A percentile compares a stretch with the other conserved stretches of the same genome.
These are phyloP conservation scores for Apostichopus californicus DNA, from an alignment of 35 echinoderm and acorn worm genomes.

Conservation along the genomic window DNA sequence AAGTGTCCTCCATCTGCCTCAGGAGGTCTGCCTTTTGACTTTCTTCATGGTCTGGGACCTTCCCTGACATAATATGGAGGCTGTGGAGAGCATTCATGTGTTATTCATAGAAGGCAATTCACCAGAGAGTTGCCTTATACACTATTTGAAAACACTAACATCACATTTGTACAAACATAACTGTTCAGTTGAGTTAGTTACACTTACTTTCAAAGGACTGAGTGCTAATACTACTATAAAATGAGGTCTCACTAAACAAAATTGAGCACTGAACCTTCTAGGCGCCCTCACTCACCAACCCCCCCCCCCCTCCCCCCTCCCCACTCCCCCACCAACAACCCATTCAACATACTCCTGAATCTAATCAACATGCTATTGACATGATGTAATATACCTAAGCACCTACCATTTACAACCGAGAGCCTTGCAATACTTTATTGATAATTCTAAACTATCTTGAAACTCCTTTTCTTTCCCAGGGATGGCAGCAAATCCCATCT, in stretches of 20 bases:
- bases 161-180: no score
- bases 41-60: conserved; percentile 61
- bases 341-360: no score
- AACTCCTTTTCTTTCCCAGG: conserved; percentile 84
- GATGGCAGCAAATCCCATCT: conserved; percentile 69
- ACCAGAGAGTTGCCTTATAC: neutral
- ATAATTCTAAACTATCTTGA: conserved; percentile 74
- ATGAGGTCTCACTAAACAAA: no score
- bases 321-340: no score
- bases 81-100: conserved; percentile 22
- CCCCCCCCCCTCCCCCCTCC: no score
- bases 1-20: conserved; percentile 80
- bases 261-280: no score
- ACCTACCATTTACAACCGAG: conserved; percentile 64
- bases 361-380: no score
- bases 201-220: neutral
- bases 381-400: neutral
- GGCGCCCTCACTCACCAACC: no score
- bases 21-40: conserved; percentile 46
- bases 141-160: neutral
- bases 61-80: conserved; percentile 86
- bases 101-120: no score
- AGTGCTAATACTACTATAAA: no score
- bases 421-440: conserved; percentile 80
- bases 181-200: neutral